Percentiles rank a stretch among this genome's conserved stretches.
Evolutionary conservation across 1,140 invertebrate species (phyloP).

Genomic region (Drosophila malerkotliana): DNA sequence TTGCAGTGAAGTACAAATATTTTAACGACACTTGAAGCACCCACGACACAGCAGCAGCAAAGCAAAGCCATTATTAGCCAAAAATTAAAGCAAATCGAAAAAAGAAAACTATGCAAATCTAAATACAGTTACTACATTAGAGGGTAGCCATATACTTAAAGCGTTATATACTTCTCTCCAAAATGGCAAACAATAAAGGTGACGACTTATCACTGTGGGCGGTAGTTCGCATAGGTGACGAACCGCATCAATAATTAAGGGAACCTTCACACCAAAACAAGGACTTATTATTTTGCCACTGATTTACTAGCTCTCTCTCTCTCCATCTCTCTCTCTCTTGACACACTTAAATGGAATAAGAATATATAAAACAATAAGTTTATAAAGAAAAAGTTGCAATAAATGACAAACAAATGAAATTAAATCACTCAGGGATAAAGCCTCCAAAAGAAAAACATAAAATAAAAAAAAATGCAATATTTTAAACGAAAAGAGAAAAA

Average conservation of each 20-base stretch:
- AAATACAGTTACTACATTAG: conserved; percentile 64
- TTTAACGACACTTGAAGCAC: conserved; percentile 21
- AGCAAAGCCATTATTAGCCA: conserved; percentile 55
- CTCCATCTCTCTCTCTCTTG: conserved; percentile 21
- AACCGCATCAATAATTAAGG: conserved; percentile 67
- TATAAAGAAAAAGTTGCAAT: conserved; percentile 78
- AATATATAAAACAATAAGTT: conserved; percentile 79
- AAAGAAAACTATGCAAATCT: conserved; percentile 39
- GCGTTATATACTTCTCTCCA: conserved; percentile 21
- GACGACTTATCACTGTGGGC: too few species aligned
- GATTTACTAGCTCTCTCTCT: conserved; percentile 51
- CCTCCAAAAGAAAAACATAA: conserved; percentile 77
- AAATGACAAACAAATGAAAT: conserved; percentile 83
- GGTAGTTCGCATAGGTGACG: not conserved
- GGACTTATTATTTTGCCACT: conserved; percentile 52
- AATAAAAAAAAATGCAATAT: conserved; percentile 82
- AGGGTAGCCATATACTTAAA: conserved; percentile 49
- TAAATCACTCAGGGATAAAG: conserved; percentile 82
- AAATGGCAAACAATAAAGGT: too few species aligned
- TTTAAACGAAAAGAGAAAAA: conserved; percentile 68
- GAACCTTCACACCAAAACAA: conserved; percentile 60
- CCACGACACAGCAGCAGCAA: conserved; percentile 19
- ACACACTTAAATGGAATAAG: conserved; percentile 71
- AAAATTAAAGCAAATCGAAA: conserved; percentile 44
- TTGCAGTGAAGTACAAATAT: conserved; percentile 79